phyloP scores from a whole-genome alignment of 2,797 vertebrate genomes.

The Heliangelus exortis region DNA sequence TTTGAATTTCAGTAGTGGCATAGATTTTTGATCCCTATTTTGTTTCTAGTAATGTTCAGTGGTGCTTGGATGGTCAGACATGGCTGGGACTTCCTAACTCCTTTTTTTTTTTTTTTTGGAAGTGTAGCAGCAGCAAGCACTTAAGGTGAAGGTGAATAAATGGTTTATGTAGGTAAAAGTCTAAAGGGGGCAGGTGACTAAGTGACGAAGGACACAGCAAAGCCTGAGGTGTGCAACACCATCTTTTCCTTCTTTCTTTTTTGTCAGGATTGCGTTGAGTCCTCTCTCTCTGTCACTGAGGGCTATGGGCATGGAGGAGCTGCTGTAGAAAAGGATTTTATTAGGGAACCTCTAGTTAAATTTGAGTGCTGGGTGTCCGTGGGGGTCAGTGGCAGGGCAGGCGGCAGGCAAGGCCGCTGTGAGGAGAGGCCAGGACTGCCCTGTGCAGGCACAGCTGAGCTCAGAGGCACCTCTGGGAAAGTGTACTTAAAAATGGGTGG shows the following conservation, averaged over 20 bases:
- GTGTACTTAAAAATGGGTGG: fast-evolving
- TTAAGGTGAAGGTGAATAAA: not conserved
- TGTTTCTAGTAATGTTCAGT: not conserved
- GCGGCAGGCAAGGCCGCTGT: not conserved
- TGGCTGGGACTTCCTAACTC: not conserved
- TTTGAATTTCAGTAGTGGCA: not conserved
- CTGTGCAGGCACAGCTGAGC: fast-evolving
- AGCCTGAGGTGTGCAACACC: not conserved
- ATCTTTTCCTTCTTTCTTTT: not conserved
- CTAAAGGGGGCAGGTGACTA: not conserved
- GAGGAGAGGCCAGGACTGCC: not conserved
- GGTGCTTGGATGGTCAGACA: not conserved
- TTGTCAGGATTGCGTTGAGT: not conserved
- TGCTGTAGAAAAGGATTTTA: not conserved
- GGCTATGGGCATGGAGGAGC: fast-evolving
- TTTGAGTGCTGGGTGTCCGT: not conserved
- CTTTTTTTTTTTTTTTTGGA: not conserved
- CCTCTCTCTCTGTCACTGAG: not conserved
- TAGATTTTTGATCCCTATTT: not conserved
- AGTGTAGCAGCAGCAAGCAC: not conserved
- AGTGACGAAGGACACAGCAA: not conserved
- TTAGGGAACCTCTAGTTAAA: not conserved
- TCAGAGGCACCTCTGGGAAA: not conserved
- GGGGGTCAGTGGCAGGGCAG: not conserved
- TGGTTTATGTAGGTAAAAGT: not conserved